Evolutionary conservation across 2,113 vertebrate species (phyloP).

Genomic region (Colaptes auratus): DNA sequence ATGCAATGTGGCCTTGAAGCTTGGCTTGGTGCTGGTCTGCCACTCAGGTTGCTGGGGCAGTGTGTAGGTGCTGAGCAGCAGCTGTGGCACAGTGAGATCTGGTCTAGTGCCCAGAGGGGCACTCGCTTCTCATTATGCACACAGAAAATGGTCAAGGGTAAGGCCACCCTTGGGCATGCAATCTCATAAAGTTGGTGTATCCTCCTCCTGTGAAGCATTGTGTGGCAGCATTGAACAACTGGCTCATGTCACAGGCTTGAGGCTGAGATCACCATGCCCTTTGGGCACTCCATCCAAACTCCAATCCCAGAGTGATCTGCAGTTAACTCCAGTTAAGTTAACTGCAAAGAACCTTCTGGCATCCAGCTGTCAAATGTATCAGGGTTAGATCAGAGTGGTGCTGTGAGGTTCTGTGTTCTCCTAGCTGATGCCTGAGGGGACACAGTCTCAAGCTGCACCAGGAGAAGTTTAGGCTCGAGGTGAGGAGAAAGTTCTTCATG

Average conservation of each 20-base stretch:
- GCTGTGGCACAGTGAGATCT: neutral
- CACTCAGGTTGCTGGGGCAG: neutral
- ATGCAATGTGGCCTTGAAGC: neutral
- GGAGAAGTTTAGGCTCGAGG: too few species aligned
- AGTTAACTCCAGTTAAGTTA: neutral
- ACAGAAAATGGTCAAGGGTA: rapidly evolving
- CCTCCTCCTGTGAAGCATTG: rapidly evolving
- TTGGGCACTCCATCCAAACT: neutral
- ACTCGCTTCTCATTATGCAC: neutral
- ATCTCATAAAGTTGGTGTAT: neutral
- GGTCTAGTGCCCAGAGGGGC: too few species aligned
- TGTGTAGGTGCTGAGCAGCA: neutral
- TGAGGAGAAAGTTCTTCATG: too few species aligned
- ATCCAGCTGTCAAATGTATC: neutral
- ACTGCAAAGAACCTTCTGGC: neutral
- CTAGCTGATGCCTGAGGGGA: neutral
- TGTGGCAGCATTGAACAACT: rapidly evolving
- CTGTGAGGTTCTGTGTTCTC: neutral
- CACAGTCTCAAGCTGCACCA: too few species aligned
- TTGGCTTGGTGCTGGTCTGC: neutral
- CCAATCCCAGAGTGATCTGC: too few species aligned
- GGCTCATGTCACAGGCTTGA: neutral
- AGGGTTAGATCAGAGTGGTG: neutral
- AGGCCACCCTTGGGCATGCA: neutral
- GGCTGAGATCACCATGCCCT: rapidly evolving